Conservation (phyloP, 1,140 invertebrate genomes). For the Drosophila arizonae region DNA sequence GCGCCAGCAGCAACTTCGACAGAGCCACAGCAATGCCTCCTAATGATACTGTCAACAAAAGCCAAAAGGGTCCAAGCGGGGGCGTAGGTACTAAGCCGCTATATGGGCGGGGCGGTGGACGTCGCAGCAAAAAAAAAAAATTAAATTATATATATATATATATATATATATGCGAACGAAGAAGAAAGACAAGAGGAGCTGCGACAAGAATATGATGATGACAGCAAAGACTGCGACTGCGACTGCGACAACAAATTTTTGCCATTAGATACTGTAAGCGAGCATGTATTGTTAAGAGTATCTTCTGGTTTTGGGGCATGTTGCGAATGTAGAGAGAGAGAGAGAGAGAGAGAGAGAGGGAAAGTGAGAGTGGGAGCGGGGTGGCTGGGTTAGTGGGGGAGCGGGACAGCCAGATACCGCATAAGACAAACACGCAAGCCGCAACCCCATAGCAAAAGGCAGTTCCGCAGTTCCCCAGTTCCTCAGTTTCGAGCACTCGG, state of each 20-base stretch:
- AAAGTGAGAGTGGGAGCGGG: not conserved
- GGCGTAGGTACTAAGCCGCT: not conserved
- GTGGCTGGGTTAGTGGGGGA: not conserved
- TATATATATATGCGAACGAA: not conserved
- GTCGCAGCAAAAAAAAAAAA: slow-evolving; percentile 8
- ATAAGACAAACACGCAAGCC: slow-evolving; percentile 24
- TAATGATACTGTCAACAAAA: slow-evolving; percentile 76
- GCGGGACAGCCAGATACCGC: no score
- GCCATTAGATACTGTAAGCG: slow-evolving; percentile 74
- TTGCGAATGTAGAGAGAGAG: not conserved
- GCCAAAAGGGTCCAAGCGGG: slow-evolving; percentile 29
- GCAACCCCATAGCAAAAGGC: slow-evolving; percentile 24
- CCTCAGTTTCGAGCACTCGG: not conserved
- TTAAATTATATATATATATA: slow-evolving; percentile 11
- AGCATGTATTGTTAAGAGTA: slow-evolving; percentile 55
- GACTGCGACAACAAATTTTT: slow-evolving; percentile 66
- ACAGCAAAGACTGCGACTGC: slow-evolving; percentile 61
- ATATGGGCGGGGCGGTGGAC: not conserved
- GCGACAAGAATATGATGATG: slow-evolving; percentile 67
- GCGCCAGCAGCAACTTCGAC: slow-evolving; percentile 32
- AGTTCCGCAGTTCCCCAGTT: slow-evolving; percentile 13
- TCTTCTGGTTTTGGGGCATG: slow-evolving; percentile 17
- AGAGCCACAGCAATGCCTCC: slow-evolving; percentile 53
- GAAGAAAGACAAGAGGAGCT: not conserved
- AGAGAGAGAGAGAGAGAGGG: not conserved